phyloP scores from a whole-genome alignment of 2,888 invertebrate genomes.

The Pyralis farinalis region DNA sequence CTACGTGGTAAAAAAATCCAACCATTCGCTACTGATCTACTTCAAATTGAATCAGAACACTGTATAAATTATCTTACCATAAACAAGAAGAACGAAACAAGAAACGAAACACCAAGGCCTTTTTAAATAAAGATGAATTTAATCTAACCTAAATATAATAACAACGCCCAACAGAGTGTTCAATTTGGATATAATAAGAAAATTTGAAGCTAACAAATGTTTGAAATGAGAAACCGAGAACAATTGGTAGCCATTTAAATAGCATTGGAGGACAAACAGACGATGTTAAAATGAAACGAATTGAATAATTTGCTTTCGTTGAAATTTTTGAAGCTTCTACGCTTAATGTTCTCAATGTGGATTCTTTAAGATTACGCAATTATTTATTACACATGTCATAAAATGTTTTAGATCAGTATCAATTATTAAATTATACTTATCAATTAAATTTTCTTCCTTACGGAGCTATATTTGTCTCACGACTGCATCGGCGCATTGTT shows the following conservation, averaged over 20 bases:
- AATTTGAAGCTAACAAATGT: slow-evolving; percentile 29
- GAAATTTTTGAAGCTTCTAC: slow-evolving; percentile 9
- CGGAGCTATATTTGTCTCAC: too few species aligned
- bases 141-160: slow-evolving; percentile 43
- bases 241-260: slow-evolving; percentile 29
- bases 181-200: slow-evolving; percentile 37
- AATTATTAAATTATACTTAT: too few species aligned
- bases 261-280: slow-evolving; percentile 30
- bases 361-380: too few species aligned
- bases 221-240: slow-evolving; percentile 30
- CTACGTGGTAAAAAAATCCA: too few species aligned
- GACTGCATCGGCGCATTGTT: too few species aligned
- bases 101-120: slow-evolving; percentile 21
- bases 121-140: slow-evolving; percentile 40
- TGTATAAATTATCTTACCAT: slow-evolving; percentile 18
- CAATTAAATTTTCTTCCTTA: too few species aligned
- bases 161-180: slow-evolving; percentile 28
- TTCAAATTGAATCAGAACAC: slow-evolving; percentile 14
- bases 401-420: too few species aligned
- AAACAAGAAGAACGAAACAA: slow-evolving; percentile 23
- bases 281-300: slow-evolving; percentile 27
- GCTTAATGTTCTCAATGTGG: too few species aligned
- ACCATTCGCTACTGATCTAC: slow-evolving; percentile 5
- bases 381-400: too few species aligned
- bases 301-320: slow-evolving; percentile 21